These are phyloP conservation scores for Lasioglossum villosulum DNA, from an alignment of 2,888 invertebrate species.

Conservation along the genomic window DNA sequence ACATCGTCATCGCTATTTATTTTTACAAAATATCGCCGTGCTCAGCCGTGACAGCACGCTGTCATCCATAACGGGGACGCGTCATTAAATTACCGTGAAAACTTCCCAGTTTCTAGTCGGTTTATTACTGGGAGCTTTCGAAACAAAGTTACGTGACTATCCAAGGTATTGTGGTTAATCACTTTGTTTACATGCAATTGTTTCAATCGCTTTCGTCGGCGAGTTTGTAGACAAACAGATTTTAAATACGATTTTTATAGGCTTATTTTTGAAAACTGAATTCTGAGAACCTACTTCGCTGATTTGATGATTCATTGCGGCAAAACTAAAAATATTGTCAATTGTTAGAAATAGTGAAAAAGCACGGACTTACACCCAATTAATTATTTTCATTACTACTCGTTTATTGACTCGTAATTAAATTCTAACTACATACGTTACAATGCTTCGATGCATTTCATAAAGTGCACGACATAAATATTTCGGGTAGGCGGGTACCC, in stretches of 20 bases:
- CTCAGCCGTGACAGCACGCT: background rate
- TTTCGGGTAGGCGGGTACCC: too few species aligned
- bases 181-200: background rate
- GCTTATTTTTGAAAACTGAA: background rate
- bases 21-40: constrained; percentile 50
- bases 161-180: background rate
- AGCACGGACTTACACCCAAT: background rate
- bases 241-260: background rate
- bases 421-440: background rate
- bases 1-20: constrained; percentile 77
- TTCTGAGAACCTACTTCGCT: background rate
- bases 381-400: background rate
- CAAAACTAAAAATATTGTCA: background rate
- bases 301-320: background rate
- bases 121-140: background rate
- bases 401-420: too few species aligned
- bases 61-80: constrained; percentile 6
- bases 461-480: too few species aligned
- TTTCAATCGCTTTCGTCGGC: background rate
- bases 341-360: background rate
- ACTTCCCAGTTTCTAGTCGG: background rate
- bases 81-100: background rate
- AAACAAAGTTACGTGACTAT: background rate
- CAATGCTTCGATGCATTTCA: too few species aligned
- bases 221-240: background rate